Evolutionary conservation across 2,888 invertebrate species (phyloP), one percentile per base, ranked within the genome.

Genomic region (Microctonus brassicae): DNA sequence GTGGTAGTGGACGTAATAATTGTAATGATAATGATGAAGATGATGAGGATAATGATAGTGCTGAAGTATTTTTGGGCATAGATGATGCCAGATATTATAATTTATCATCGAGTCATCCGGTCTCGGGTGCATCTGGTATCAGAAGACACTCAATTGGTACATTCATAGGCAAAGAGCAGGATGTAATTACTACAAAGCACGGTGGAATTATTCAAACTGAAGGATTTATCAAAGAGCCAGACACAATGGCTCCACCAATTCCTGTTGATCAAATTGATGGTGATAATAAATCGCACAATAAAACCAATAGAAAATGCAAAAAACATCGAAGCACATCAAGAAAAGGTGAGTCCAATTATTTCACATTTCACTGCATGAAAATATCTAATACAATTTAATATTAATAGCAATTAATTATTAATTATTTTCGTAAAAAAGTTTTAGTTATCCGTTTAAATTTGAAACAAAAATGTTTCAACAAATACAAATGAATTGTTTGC

Each of bases 121-220:
- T 70, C 7, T 88, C 89, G 0, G 87, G 89, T 3, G 68, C 90
- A 89, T 0, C 79, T 61, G 70, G 89, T 34, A 83, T 90, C 65
- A 80, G 90, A 42, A 88, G 94, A 75, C 93, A 93, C 82, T 93
- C 93, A 0, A 92, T 93, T 20, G 92, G 93, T 6, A 92, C 92
- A 0, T 93, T 92, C 81, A 84, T 91, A 62, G 87, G 89, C 1
- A 69, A 72, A 74, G 68, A 79, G 64, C 61, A 22, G 86, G 64
- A 65, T 1, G 62, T 63, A 17, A 62, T 73, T 9, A 70, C 70
- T 69, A 63, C 42, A 0, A 47, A 47, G 17, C 22, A 65, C 26
- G 76, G 73, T 69, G 77, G 77, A 11, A 75, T 78, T 39, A 74
- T 73, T 6, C 78, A 79, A 22, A 75, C 69, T 4, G 89, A 89